A percentile compares a stretch with the other conserved stretches of the same genome.
phyloP scores from a whole-genome alignment of 2,113 vertebrate species.

The Phylloscopus trochiloides region DNA sequence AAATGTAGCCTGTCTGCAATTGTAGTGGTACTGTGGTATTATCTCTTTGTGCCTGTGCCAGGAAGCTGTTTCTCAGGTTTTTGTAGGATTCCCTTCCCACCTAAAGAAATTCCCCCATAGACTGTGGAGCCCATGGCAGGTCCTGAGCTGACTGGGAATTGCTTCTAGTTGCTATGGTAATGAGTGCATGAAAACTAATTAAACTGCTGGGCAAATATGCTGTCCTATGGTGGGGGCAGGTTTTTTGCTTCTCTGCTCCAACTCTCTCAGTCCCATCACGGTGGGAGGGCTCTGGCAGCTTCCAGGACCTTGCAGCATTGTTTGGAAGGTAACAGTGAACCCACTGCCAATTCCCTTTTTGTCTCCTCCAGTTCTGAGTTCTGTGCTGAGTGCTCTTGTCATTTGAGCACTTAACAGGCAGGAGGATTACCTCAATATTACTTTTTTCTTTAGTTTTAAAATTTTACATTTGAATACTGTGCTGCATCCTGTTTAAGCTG shows the following conservation, averaged over 20 bases:
- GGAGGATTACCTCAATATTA: not conserved
- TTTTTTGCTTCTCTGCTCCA: not conserved
- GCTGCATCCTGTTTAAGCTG: not conserved
- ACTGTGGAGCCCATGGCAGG: not conserved
- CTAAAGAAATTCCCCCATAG: not conserved
- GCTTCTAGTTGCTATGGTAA: constrained; percentile 2
- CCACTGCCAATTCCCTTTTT: not conserved
- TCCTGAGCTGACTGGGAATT: constrained; percentile 8
- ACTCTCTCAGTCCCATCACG: not conserved
- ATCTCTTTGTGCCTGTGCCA: not conserved
- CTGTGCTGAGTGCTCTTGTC: not conserved
- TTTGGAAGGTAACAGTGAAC: not conserved
- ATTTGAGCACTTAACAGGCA: not conserved
- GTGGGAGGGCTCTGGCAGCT: not conserved
- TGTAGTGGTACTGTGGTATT: not conserved
- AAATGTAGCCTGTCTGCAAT: not conserved
- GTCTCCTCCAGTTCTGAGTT: not conserved
- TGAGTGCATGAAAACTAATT: not conserved
- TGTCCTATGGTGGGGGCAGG: not conserved
- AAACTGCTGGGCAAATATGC: not conserved
- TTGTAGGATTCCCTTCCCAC: not conserved
- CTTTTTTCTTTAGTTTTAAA: not conserved
- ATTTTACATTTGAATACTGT: not conserved
- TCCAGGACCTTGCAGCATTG: not conserved
- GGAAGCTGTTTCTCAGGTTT: not conserved